Evolutionary conservation across 1,140 invertebrate genomes (phyloP).

Genomic region (Macrotrachela quadricornifera): DNA sequence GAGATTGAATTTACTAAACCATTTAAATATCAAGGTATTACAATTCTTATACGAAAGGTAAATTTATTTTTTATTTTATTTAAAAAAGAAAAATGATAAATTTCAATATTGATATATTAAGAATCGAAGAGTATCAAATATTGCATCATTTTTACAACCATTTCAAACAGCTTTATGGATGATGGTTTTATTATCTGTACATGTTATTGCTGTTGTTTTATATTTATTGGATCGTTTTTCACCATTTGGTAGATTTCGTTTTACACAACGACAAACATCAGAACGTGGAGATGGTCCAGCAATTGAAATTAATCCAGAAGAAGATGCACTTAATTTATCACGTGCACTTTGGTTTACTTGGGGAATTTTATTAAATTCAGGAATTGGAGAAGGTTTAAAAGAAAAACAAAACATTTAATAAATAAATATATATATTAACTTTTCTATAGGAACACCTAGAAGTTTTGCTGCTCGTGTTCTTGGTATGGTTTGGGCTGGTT

Average conservation of each 20-base stretch:
- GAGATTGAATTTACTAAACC: slow-evolving; percentile 97
- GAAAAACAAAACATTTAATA: background rate
- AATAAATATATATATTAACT: background rate
- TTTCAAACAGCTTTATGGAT: slow-evolving; percentile 97
- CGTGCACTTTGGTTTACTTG: slow-evolving; percentile 99
- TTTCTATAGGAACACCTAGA: slow-evolving; percentile 58
- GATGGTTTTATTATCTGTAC: slow-evolving; percentile 84
- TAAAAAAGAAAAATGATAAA: too few species aligned
- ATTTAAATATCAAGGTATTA: slow-evolving; percentile 95
- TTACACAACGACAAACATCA: background rate
- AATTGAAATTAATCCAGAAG: slow-evolving; percentile 49
- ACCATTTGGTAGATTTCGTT: background rate
- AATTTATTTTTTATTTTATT: slow-evolving; percentile 1
- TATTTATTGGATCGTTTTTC: slow-evolving; percentile 57
- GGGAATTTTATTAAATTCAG: slow-evolving; percentile 92
- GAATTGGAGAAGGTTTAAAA: slow-evolving; percentile 79
- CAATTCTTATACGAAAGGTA: slow-evolving; percentile 89
- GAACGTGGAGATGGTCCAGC: slow-evolving; percentile 5
- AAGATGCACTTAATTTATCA: slow-evolving; percentile 85
- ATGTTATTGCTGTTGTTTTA: slow-evolving; percentile 82
- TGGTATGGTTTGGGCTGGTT: slow-evolving; percentile 98
- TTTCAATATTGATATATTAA: slow-evolving; percentile 32
- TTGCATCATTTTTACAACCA: slow-evolving; percentile 95
- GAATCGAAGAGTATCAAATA: slow-evolving; percentile 73
- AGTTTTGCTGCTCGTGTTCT: slow-evolving; percentile 91